Base-by-base conservation (phyloP, 2,797 vertebrate species). In the Podarcis lilfordi region DNA sequence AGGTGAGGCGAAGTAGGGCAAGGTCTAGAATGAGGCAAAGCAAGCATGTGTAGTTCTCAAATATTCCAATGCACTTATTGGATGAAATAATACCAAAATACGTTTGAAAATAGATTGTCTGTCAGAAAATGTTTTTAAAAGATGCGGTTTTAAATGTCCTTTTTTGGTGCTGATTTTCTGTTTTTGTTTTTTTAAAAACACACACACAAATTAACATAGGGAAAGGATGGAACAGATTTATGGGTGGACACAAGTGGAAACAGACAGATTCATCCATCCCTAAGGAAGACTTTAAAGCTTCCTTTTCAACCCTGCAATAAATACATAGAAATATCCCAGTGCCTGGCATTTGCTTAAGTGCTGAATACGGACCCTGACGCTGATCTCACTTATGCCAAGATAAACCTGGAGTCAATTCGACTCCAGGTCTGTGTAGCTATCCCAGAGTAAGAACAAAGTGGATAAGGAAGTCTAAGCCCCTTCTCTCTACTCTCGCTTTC, bases 321-420 rank as follows among this genome's bases (percentile, higher is more conserved):
- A 11, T 17, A 37, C 15, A 5, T 72, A 19, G 71, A 84, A 78
- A 78, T 61, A 43, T 19, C 21, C 59, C 43, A 25, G 6, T 64
- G 55, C 21, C 64, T 77, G 81, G 35, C 37, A 71, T 88, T 88
- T 88, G 74, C 81, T 88, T 79, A 82, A 87, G 27, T 75, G 37
- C 72, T 27, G 19, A 75, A 81, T n/a, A 78, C 5, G 32, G 29
- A 11, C 3, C 50, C 27, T 6, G 11, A 13, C 21, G 32, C 23
- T 78, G 79, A 78, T 82, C 79, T 78, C 15, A 8, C 55, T 80
- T 45, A 77, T 2, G 32, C 78, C 35, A 43, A 59, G 21, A 43
- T 87, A 87, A 87, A 87, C 74, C 40, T 4, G 76, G 6, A 17
- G 43, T 84, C 69, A 83, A 23, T 89, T 66, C 83, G 59, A 37